Evolutionary conservation across 2,888 invertebrate genomes (phyloP), one percentile per base, ranked within the genome.

Genomic region (Xestia xanthographa): DNA sequence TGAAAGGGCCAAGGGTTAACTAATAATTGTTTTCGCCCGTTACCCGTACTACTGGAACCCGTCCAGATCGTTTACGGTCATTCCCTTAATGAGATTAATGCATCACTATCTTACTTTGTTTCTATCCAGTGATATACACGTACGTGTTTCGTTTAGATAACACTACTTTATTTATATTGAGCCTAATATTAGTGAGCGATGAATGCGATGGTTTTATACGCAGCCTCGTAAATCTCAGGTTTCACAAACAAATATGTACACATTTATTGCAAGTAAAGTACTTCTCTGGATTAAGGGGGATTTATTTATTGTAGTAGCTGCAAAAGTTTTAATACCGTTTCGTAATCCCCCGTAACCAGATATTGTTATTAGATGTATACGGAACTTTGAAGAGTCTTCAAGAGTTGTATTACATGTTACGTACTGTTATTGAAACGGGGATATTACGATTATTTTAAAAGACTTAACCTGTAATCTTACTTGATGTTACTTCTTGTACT

Each of bases 21-120:
- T 91, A 91, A 91, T 91, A 91, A 92, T 91, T 92, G 91, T 92
- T 91, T 92, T 90, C 91, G 91, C 88, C 87, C 89, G 89, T 91
- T 90, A 90, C 86, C 85, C 87, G 85, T 90, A 88, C 89, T 87
- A 86, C 85, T 84, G 89, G 88, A 87, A 89, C 89, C 87, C 89
- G 84, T 90, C 88, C 87, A 88, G 85, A 88, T 89, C 91, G 89
- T 89, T 90, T 89, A 91, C 89, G 88, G 86, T 87, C 90, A 89
- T 89, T 90, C 89, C 80, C 88, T 83, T 91, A 91, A 92, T 91
- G 88, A 89, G 87, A 91, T 91, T 90, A 90, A 92, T 90, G 90
- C 88, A 90, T 90, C 87, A 87, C 86, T 89, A 89, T 88, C 87
- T 90, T 80, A 86, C 75, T 86, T 86, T 70, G 79, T 79, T 82